Evolutionary conservation across 1,140 invertebrate species (phyloP), one percentile per base, ranked within the genome.

Genomic region (Apis florea): DNA sequence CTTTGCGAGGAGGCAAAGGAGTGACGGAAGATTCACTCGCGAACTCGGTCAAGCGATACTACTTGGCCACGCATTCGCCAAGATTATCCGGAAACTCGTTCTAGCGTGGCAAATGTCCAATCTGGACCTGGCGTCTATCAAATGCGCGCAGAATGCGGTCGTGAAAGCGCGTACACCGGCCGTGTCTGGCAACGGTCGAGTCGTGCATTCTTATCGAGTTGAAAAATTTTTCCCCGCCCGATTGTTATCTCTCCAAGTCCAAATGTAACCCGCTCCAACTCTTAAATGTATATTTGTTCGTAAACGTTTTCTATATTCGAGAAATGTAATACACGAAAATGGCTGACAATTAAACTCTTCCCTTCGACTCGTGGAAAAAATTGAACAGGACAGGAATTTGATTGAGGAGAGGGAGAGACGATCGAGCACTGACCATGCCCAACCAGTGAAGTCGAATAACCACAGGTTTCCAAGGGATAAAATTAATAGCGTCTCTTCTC

Each of bases 51-150:
- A 40, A 59, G 12, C 49, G 79, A 74, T 74, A 74, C 79, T 73
- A 61, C 79, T 81, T 75, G 24, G 63, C 53, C 59, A 26, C 31
- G 31, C 54, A 69, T 83, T 73, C 47, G 69, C 69, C 82, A 79
- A 83, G 77, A 80, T 73, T 82, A 84, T 84, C 79, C 80, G 83
- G 80, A 84, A 84, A 84, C 83, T 78, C 68, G 83, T 82, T 84
- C 80, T 84, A 84, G 69, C 80, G 15, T 84, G 83, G 83, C 80
- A 84, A 74, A 71, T 83, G 80, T 84, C 83, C 80, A 84, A 84
- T 73, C 69, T 78, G 73, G 63, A 84, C 63, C 26, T 19, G 54
- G 31, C 9, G 10, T 15, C 71, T 68, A 51, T 47, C 24, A 80
- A 75, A 80, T 40, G 63, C 63, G 49, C 4, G 17, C 21, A 19